A percentile compares a stretch with the other conserved stretches of the same genome.
Conservation (phyloP, 2,888 invertebrate species). For the Eilema depressum region DNA sequence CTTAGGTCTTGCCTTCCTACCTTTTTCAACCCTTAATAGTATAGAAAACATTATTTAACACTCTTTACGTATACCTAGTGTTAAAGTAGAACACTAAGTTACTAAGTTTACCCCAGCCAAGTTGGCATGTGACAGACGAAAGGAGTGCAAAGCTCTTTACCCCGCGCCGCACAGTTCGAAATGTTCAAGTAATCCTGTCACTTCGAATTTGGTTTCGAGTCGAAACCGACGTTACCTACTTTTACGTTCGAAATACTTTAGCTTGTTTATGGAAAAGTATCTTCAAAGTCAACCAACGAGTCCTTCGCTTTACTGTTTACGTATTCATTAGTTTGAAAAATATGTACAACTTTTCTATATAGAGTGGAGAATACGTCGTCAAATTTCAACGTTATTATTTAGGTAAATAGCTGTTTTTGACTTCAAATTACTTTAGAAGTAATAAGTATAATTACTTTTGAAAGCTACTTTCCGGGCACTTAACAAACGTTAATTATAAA, state of each 20-base stretch:
- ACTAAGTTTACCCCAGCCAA: constrained; percentile 43
- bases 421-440: not conserved
- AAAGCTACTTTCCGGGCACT: not conserved
- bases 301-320: constrained; percentile 50
- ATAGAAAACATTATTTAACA: not conserved
- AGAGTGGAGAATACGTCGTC: constrained; percentile 24
- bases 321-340: constrained; percentile 46
- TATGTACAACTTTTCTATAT: constrained; percentile 25
- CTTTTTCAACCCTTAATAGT: not conserved
- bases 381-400: not conserved
- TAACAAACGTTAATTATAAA: not conserved
- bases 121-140: constrained; percentile 46
- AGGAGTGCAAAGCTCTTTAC: constrained; percentile 56
- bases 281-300: constrained; percentile 49
- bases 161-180: constrained; percentile 49
- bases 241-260: constrained; percentile 68
- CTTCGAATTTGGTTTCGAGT: constrained; percentile 67
- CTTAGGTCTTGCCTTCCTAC: not conserved
- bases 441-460: not conserved
- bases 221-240: constrained; percentile 66
- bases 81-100: constrained; percentile 44
- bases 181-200: constrained; percentile 73
- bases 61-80: not conserved
- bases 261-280: constrained; percentile 64
- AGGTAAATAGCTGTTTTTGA: not conserved